Base-by-base conservation (phyloP, 1,140 invertebrate genomes). In the Cylas formicarius region DNA sequence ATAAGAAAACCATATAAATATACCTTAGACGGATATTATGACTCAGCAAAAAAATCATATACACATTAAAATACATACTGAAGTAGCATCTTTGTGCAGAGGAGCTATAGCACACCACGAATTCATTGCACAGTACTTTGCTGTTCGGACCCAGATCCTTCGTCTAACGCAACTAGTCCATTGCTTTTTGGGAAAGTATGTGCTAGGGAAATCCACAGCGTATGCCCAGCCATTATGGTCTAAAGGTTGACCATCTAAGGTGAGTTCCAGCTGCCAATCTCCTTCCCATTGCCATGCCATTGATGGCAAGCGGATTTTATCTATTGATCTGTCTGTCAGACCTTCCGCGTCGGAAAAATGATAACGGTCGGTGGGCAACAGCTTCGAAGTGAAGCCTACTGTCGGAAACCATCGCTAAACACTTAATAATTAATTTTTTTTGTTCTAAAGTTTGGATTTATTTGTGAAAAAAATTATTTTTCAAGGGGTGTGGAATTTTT, bases 141-240 rank as follows among this genome's bases (percentile, higher is more conserved):
- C 69, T 66, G 86, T 87, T 37, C 90, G 73, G 52, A 86, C 79
- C 89, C 90, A 94, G 63, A 92, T 89, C 39, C 90, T 74, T 55
- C 90, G 73, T 43, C 90, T 75, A 1, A 95, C 90, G 72, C 84
- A 90, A 9, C 89, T 92, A 54, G 87, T 89, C 88, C 89, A 94
- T 40, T 84, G 80, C 58, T 90, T 91, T 44, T 82, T 78, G 1
- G 81, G 71, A 22, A 78, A 75, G 70, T 84, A 96, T n/a, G 79
- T 80, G 14, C 84, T 77, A 33, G 86, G 89, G 69, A 95, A 95
- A 70, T 95, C 90, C 31, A 92, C 72, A 17, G 90, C 88, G 73
- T 95, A 96, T 20, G 84, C 92, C 91, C 90, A 95, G 24, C 90
- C 90, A 76, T 92, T 88, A 67, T 86, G 81, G 64, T 86, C 84